A percentile compares a stretch with the other conserved stretches of the same genome.
These are phyloP conservation scores for Tragelaphus scriptus DNA, from an alignment of 2,113 vertebrate genomes.

Conservation along the genomic window DNA sequence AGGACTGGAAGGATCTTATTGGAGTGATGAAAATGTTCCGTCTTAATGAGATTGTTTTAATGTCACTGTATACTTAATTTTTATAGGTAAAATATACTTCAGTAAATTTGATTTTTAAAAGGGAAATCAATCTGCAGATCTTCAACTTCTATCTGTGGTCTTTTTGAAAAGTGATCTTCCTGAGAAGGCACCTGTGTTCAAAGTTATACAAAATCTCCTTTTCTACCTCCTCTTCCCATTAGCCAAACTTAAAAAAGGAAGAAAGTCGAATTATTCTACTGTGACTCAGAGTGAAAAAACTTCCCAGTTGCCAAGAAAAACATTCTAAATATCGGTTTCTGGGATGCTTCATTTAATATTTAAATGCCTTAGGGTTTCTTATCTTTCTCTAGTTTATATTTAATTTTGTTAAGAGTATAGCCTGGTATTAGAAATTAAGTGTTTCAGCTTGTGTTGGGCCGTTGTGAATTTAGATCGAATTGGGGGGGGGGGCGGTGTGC, in stretches of 20 bases:
- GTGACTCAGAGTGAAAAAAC: background rate
- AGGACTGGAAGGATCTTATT: background rate
- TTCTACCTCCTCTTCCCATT: background rate
- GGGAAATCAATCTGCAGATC: background rate
- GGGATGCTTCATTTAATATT: background rate
- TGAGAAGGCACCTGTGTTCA: background rate
- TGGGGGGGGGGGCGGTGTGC: accelerated
- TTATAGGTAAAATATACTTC: background rate
- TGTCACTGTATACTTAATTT: background rate
- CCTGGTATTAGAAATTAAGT: background rate
- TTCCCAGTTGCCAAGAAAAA: background rate
- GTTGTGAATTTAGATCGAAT: background rate
- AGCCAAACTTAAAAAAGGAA: background rate
- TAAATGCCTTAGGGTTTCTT: background rate
- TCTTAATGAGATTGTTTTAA: background rate
- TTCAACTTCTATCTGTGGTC: background rate
- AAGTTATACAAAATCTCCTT: background rate
- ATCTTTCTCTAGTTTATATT: background rate
- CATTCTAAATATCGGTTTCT: background rate
- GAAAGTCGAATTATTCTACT: background rate
- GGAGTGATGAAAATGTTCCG: background rate
- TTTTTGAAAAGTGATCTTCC: background rate
- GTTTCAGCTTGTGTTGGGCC: background rate
- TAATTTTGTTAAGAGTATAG: background rate
- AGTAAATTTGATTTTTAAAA: background rate